Evolutionary conservation across 1,140 invertebrate species (phyloP).

Genomic region (Adoxophyes honmai): DNA sequence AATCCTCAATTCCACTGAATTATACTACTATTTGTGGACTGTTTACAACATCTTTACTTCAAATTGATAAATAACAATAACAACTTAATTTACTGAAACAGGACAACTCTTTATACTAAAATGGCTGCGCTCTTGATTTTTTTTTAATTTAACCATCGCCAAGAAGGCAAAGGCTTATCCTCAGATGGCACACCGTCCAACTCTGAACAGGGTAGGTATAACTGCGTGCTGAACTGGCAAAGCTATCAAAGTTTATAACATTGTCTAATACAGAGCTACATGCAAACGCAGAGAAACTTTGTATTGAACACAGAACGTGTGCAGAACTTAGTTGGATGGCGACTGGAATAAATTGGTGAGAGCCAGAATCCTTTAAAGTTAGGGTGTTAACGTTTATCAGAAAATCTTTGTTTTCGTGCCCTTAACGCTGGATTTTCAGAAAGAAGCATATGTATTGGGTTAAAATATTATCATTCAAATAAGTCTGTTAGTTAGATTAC

Average conservation of each 20-base stretch:
- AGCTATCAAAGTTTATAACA: slow-evolving; percentile 58
- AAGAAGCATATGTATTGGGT: background rate
- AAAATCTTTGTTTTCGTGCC: too few species aligned
- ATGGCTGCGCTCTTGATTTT: too few species aligned
- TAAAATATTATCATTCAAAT: background rate
- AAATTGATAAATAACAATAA: too few species aligned
- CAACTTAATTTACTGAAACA: too few species aligned
- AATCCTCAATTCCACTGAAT: too few species aligned
- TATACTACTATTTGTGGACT: too few species aligned
- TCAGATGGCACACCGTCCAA: background rate
- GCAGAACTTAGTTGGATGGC: background rate
- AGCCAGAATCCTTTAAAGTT: background rate
- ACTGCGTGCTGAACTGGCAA: slow-evolving; percentile 27
- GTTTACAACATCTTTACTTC: too few species aligned
- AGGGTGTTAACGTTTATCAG: background rate
- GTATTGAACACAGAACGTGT: slow-evolving; percentile 11
- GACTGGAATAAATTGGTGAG: background rate
- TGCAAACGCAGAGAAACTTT: slow-evolving; percentile 30
- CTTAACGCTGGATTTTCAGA: background rate
- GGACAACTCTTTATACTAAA: too few species aligned
- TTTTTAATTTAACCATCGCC: too few species aligned
- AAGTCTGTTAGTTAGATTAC: too few species aligned
- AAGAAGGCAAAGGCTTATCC: background rate
- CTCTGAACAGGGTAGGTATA: slow-evolving; percentile 3
- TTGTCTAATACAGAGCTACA: slow-evolving; percentile 47